A percentile compares a stretch with the other conserved stretches of the same genome.
Evolutionary conservation across 2,113 vertebrate species (phyloP).

Genomic region (Myiopsitta monachus): DNA sequence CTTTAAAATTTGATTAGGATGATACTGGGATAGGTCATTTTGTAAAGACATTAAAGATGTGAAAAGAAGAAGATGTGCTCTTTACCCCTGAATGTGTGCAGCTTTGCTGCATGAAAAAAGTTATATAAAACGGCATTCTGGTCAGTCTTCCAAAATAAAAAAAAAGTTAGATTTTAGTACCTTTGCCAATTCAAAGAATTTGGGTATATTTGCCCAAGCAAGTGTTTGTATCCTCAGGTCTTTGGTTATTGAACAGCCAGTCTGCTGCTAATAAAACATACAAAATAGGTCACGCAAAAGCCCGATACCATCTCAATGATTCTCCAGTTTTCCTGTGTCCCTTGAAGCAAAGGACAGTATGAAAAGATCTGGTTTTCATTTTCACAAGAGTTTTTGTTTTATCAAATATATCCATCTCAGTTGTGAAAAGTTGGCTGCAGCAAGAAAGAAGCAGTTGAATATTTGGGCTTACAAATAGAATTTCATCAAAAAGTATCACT

Average conservation of each 20-base stretch:
- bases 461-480: neutral
- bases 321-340: neutral
- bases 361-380: neutral
- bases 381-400: neutral
- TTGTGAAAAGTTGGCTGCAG: neutral
- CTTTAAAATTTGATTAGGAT: neutral
- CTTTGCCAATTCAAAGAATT: neutral
- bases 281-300: neutral
- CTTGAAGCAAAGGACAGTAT: neutral
- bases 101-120: neutral
- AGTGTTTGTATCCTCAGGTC: neutral
- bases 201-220: neutral
- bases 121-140: neutral
- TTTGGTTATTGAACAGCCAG: neutral
- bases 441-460: neutral
- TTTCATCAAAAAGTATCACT: neutral
- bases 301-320: neutral
- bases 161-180: neutral
- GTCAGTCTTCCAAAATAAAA: neutral
- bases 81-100: neutral
- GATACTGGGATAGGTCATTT: neutral
- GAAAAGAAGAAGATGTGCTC: neutral
- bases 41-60: neutral
- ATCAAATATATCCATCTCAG: neutral
- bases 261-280: neutral